Percentiles rank a stretch among this genome's conserved stretches.
Evolutionary conservation across 2,113 vertebrate species (phyloP).

Genomic region (Malurus cyaneus): DNA sequence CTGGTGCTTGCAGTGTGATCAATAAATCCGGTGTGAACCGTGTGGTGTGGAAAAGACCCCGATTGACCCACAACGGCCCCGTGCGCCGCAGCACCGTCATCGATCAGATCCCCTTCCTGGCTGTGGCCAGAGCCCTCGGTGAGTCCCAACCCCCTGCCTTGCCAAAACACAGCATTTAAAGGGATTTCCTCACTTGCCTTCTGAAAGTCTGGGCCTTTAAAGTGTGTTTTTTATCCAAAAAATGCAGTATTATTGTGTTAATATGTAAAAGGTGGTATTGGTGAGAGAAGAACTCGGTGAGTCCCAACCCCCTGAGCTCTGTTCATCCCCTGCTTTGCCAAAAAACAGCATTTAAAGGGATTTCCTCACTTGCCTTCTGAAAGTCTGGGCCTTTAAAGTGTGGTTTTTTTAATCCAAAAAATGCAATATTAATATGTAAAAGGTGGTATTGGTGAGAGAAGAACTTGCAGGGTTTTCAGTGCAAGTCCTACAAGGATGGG

Average conservation of each 20-base stretch:
- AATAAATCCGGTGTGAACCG: constrained; percentile 97
- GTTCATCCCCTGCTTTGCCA: accelerated
- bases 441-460: background rate
- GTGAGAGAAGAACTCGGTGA: background rate
- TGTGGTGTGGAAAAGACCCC: constrained; percentile 96
- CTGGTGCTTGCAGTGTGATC: constrained; percentile 81
- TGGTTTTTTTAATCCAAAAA: background rate
- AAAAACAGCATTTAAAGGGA: accelerated
- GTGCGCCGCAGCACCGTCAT: constrained; percentile 94
- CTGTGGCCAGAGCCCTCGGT: constrained; percentile 91
- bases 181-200: accelerated
- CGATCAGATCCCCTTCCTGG: constrained; percentile 96
- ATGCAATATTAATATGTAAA: too few relatives aligned
- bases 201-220: background rate
- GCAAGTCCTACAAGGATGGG: background rate
- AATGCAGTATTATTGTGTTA: accelerated
- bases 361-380: background rate
- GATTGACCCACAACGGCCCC: constrained; percentile 91
- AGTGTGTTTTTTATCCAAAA: background rate
- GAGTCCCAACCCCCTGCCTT: constrained; percentile 12
- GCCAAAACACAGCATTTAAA: accelerated
- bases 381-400: background rate
- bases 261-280: background rate
- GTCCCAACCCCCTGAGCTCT: background rate
- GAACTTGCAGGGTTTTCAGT: background rate